Conservation (phyloP, 2,797 vertebrate species). For the Arctocebus calabarensis region DNA sequence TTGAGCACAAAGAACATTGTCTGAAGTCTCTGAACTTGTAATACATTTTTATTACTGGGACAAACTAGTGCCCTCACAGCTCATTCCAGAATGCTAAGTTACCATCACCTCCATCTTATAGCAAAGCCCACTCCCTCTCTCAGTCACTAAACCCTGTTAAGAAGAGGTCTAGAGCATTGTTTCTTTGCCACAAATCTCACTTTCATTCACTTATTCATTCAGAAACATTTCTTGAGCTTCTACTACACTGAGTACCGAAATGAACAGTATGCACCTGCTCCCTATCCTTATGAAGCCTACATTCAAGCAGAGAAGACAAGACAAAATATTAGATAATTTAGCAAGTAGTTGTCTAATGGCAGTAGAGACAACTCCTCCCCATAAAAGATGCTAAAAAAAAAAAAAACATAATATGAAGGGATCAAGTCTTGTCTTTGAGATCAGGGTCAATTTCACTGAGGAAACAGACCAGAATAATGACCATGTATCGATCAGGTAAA, state of each 20-base stretch:
- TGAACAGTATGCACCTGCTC: background rate
- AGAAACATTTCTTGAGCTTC: background rate
- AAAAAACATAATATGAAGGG: background rate
- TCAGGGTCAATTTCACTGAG: background rate
- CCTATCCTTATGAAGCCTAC: background rate
- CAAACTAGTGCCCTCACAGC: background rate
- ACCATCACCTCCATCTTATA: background rate
- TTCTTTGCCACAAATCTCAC: background rate
- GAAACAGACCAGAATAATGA: conserved; percentile 8
- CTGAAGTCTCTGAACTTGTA: conserved; percentile 50
- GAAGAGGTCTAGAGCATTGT: background rate
- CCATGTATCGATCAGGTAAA: background rate
- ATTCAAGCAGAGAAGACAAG: conserved; percentile 43
- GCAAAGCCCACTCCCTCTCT: background rate
- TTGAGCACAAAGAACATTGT: conserved; percentile 21
- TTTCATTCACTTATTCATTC: conserved; percentile 26
- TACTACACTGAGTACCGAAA: background rate
- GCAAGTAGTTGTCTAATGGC: background rate
- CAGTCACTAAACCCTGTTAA: background rate
- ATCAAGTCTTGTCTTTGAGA: background rate
- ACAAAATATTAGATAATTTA: conserved; percentile 7
- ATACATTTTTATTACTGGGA: conserved; percentile 49
- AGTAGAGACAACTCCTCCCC: background rate
- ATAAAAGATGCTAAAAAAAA: background rate
- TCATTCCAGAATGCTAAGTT: background rate